Evolutionary conservation across 1,140 invertebrate species (phyloP).

Genomic region (Periplaneta americana): DNA sequence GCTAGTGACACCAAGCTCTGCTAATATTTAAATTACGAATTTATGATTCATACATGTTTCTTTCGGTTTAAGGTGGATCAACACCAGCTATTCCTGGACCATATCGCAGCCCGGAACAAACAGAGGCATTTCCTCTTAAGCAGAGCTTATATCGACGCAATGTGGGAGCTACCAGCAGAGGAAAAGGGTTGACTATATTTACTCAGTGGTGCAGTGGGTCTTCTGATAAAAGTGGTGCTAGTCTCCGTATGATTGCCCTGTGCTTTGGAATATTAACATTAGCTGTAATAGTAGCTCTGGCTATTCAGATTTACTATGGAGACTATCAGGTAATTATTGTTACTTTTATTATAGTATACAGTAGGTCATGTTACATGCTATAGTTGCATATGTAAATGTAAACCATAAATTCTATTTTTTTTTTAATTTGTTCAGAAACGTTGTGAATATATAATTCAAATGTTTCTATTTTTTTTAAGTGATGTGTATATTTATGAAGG

Average conservation of each 20-base stretch:
- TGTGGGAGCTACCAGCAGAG: slow-evolving; percentile 21
- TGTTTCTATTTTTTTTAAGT: too few relatives aligned
- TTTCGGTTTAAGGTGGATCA: background rate
- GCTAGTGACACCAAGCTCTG: too few relatives aligned
- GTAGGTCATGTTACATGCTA: too few relatives aligned
- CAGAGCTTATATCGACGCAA: background rate
- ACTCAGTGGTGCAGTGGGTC: slow-evolving; percentile 28
- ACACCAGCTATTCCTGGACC: slow-evolving; percentile 10
- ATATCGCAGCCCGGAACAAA: slow-evolving; percentile 12
- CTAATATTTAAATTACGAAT: background rate
- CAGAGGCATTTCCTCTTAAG: slow-evolving; percentile 22
- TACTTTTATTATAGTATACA: too few relatives aligned
- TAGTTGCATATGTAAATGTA: too few relatives aligned
- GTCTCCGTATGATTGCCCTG: slow-evolving; percentile 44
- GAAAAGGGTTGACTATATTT: background rate
- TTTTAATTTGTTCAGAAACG: too few relatives aligned
- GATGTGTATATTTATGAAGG: too few relatives aligned
- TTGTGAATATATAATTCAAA: too few relatives aligned
- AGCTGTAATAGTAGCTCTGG: slow-evolving; percentile 57
- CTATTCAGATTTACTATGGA: slow-evolving; percentile 59
- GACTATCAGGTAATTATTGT: slow-evolving; percentile 49
- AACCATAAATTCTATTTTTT: too few relatives aligned
- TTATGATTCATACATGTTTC: background rate
- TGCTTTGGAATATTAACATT: slow-evolving; percentile 48
- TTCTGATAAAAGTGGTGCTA: slow-evolving; percentile 36